Evolutionary conservation across 2,797 vertebrate genomes (phyloP).

Genomic region (Valencia hispanica): DNA sequence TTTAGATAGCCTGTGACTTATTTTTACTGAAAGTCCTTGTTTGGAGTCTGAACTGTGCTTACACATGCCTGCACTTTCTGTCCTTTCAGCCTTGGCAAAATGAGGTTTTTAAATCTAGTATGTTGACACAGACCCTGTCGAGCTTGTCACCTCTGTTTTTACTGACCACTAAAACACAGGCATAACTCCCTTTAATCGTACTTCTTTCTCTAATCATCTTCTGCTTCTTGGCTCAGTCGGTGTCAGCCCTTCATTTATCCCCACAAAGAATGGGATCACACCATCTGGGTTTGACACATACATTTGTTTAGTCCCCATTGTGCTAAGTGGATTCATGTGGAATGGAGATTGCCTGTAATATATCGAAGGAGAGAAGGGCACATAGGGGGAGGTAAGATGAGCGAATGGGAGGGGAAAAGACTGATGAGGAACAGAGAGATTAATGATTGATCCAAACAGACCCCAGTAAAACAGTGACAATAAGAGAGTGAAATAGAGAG

Average conservation of each 20-base stretch:
- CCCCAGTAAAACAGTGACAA: slow-evolving; percentile 52
- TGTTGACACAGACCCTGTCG: not conserved
- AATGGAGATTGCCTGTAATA: slow-evolving; percentile 64
- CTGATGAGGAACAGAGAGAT: slow-evolving; percentile 50
- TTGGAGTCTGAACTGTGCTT: not conserved
- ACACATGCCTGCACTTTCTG: not conserved
- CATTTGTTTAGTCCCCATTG: slow-evolving; percentile 66
- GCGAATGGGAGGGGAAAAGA: slow-evolving; percentile 13
- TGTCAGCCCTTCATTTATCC: slow-evolving; percentile 29
- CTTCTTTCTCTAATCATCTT: slow-evolving; percentile 10
- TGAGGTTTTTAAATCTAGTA: not conserved
- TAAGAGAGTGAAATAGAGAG: slow-evolving; percentile 55
- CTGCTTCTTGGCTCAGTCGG: slow-evolving; percentile 2
- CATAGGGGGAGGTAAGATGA: slow-evolving; percentile 19
- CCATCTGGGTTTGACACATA: slow-evolving; percentile 63
- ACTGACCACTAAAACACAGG: slow-evolving; percentile 7
- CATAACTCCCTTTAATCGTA: not conserved
- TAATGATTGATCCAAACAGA: slow-evolving; percentile 70
- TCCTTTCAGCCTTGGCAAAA: not conserved
- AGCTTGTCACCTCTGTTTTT: slow-evolving; percentile 1
- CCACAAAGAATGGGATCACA: slow-evolving; percentile 40
- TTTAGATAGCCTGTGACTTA: not conserved
- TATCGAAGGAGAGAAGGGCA: slow-evolving; percentile 46
- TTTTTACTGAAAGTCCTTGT: not conserved
- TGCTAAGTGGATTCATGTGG: slow-evolving; percentile 66